Conservation (phyloP, 2,113 vertebrate species). For the Chaetorhynchus papuensis region DNA sequence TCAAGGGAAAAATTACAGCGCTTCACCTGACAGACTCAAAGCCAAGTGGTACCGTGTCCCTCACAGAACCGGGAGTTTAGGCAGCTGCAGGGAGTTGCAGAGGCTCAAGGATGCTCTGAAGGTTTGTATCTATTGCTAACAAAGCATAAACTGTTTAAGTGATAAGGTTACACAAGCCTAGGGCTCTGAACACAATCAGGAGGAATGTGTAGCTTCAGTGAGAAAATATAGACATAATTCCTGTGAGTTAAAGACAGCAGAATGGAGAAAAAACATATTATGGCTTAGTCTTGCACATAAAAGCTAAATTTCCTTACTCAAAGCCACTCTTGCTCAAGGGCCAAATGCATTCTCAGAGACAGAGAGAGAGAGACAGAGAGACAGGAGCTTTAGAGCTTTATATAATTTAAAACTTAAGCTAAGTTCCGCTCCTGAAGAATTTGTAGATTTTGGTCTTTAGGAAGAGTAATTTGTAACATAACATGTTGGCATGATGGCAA, state of each 20-base stretch:
- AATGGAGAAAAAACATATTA: not conserved
- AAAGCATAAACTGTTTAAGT: not conserved
- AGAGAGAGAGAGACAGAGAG: not conserved
- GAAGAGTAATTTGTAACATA: not conserved
- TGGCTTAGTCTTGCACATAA: not conserved
- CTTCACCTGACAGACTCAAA: not conserved
- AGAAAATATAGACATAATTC: not conserved
- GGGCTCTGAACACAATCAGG: not conserved
- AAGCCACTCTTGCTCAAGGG: not conserved
- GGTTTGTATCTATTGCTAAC: not conserved
- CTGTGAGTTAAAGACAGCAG: not conserved
- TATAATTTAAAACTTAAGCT: not conserved
- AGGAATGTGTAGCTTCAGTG: not conserved
- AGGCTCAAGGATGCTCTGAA: not conserved
- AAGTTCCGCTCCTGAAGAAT: not conserved
- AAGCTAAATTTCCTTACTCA: not conserved
- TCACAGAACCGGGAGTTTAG: not conserved
- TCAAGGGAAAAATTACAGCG: not conserved
- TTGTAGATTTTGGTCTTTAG: not conserved
- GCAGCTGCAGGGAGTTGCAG: not conserved
- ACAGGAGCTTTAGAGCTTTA: not conserved
- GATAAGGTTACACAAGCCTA: not conserved
- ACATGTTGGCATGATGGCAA: not conserved
- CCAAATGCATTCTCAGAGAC: not conserved
- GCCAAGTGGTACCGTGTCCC: not conserved